phyloP scores from a whole-genome alignment of 2,888 invertebrate genomes.

The Alloscopus bannaensis region DNA sequence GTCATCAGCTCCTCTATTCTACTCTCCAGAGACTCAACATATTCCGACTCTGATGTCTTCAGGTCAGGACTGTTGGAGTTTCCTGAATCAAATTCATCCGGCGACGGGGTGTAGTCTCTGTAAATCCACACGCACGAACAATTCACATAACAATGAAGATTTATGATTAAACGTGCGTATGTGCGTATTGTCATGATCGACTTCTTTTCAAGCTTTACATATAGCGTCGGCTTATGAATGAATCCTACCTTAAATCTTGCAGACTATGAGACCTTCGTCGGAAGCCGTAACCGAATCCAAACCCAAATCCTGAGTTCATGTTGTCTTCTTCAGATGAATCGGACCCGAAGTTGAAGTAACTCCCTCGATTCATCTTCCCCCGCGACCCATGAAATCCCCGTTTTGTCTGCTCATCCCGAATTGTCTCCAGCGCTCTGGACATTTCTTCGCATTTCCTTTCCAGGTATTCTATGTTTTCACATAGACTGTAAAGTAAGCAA shows the following conservation, averaged over 20 bases:
- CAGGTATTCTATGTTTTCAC: slow-evolving; percentile 85
- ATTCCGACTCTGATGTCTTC: slow-evolving; percentile 71
- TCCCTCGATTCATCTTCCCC: slow-evolving; percentile 68
- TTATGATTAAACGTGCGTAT: not conserved
- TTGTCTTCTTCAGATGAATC: slow-evolving; percentile 72
- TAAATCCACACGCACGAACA: not conserved
- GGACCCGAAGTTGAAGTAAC: slow-evolving; percentile 68
- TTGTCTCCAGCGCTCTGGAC: slow-evolving; percentile 83
- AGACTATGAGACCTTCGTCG: slow-evolving; percentile 71
- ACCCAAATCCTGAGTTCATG: slow-evolving; percentile 63
- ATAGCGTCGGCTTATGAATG: not conserved
- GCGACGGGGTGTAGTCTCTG: slow-evolving; percentile 72
- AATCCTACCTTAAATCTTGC: slow-evolving; percentile 70
- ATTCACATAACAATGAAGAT: not conserved
- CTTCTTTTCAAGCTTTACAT: not conserved
- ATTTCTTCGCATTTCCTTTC: slow-evolving; percentile 90
- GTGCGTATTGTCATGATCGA: not conserved
- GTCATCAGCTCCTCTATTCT: slow-evolving; percentile 69
- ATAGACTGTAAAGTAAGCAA: slow-evolving; percentile 78
- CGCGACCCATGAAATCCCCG: slow-evolving; percentile 57
- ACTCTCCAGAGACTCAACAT: slow-evolving; percentile 70
- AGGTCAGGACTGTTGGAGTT: slow-evolving; percentile 72
- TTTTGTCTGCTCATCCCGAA: slow-evolving; percentile 66
- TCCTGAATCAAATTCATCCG: slow-evolving; percentile 69
- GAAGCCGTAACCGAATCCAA: slow-evolving; percentile 50